Base-by-base conservation (phyloP, 2,113 vertebrate species). In the Potamarius usumacintae region DNA sequence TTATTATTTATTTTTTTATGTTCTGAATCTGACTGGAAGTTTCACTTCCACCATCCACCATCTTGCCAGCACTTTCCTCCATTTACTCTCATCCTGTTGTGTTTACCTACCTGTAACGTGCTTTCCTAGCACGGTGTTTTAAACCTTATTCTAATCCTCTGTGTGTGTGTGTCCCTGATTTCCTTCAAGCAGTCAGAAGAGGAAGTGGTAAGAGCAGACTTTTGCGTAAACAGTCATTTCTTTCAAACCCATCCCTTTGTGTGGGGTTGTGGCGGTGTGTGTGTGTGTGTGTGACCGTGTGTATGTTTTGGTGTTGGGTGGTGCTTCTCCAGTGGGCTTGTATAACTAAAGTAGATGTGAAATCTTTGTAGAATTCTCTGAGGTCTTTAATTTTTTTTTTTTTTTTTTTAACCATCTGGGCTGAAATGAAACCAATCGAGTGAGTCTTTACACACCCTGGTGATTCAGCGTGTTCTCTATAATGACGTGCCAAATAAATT, bases 181-280 rank as follows among this genome's bases (percentile, higher is more conserved):
- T 97, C 94, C 97, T 98, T 96, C 97, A 98, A 99, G 98, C 97
- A 96, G 95, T 52, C 92, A 78, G 96, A 97, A 94, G 98, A 98
- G 55, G 97, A 98, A 96, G 97, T 96, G 98, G 98, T 99, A 99
- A 99, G 97, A 97, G 85, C 88, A 89, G 91, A 92, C 85, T 90
- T 81, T 69, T 72, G 42, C 34, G 79, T 50, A 57, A 52, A 81
- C 20, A 52, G 67, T 85, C 67, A n/a, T n/a, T 42, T 72, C 4
- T 83, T 50, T 81, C 30, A 69, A 50, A 67, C 20, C 42, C 50
- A 25, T 81, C 52, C 63, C 86, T 67, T 53, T 76, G 0, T 72
- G 76, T 88, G 17, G 55, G 65, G 5, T 14, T 85, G 53, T 42
- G 71, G 57, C 57, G 74, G 57, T 77, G 83, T 60, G 76, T 82